phyloP scores from a whole-genome alignment of 2,888 invertebrate genomes.

The Aphidius colemani region DNA sequence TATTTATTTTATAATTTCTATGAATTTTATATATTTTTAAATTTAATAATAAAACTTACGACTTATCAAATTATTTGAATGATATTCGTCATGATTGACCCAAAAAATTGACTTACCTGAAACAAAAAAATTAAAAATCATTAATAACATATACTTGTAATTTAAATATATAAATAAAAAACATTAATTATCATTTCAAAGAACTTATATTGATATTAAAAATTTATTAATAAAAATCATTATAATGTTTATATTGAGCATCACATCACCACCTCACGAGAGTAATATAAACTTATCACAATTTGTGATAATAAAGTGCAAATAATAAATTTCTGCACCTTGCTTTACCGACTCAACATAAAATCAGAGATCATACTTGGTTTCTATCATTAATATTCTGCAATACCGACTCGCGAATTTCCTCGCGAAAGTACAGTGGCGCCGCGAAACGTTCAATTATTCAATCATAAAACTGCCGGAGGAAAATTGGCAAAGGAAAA shows the following conservation, averaged over 20 bases:
- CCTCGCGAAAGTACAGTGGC: conserved; percentile 53
- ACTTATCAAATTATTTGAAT: too few species aligned
- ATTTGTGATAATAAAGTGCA: not conserved
- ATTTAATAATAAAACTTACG: too few species aligned
- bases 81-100: too few species aligned
- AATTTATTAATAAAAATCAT: conserved; percentile 21
- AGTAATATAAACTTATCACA: conserved; percentile 21
- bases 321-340: not conserved
- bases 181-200: not conserved
- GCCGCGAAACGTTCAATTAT: conserved; percentile 43
- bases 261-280: conserved; percentile 32
- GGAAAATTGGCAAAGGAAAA: not conserved
- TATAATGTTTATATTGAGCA: conserved; percentile 10
- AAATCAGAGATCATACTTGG: not conserved
- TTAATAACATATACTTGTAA: conserved; percentile 23
- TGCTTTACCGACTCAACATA: conserved; percentile 22
- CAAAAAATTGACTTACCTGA: conserved; percentile 18
- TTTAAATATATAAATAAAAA: not conserved
- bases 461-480: conserved; percentile 25
- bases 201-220: not conserved
- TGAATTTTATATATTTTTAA: too few species aligned
- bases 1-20: too few species aligned
- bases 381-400: conserved; percentile 36
- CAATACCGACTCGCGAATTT: conserved; percentile 49
- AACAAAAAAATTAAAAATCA: conserved; percentile 10